These are phyloP conservation scores for Odontamblyopus rebecca DNA, from an alignment of 2,797 vertebrate genomes.

Conservation along the genomic window DNA sequence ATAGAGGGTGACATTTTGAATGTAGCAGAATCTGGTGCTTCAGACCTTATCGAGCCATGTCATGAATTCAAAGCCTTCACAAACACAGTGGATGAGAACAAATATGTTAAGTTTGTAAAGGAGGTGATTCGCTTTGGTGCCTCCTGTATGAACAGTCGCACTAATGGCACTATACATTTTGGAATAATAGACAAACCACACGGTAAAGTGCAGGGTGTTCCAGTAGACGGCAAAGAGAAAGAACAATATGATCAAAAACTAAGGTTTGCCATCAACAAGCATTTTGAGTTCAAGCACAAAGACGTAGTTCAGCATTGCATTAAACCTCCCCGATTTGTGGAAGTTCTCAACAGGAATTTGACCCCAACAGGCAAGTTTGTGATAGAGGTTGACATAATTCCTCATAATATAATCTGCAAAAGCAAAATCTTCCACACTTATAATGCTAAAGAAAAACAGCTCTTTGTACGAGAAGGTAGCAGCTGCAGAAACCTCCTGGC, in stretches of 20 bases:
- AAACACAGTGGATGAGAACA: slow-evolving; percentile 11
- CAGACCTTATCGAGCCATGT: slow-evolving; percentile 67
- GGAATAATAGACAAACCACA: slow-evolving; percentile 70
- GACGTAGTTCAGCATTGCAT: slow-evolving; percentile 54
- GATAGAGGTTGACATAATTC: slow-evolving; percentile 75
- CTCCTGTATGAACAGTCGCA: slow-evolving; percentile 75
- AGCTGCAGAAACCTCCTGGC: slow-evolving; percentile 50
- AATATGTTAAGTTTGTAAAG: slow-evolving; percentile 56
- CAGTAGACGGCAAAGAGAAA: slow-evolving; percentile 38
- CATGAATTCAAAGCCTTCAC: slow-evolving; percentile 73
- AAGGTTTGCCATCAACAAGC: slow-evolving; percentile 24
- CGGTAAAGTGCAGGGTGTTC: slow-evolving; percentile 67
- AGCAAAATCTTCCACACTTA: slow-evolving; percentile 46
- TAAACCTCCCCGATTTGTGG: slow-evolving; percentile 67
- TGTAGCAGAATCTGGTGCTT: slow-evolving; percentile 63
- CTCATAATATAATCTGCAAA: slow-evolving; percentile 46
- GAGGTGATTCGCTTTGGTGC: slow-evolving; percentile 66
- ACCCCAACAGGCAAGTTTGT: slow-evolving; percentile 62
- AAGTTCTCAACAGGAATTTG: slow-evolving; percentile 61
- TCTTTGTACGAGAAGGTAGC: slow-evolving; percentile 60
- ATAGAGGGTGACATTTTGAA: slow-evolving; percentile 49
- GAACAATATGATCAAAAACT: slow-evolving; percentile 49
- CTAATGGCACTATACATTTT: slow-evolving; percentile 78
- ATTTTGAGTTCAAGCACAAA: slow-evolving; percentile 55
- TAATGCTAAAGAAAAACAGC: slow-evolving; percentile 50